phyloP scores from a whole-genome alignment of 2,888 invertebrate genomes.

The Sussaba pulchella region DNA sequence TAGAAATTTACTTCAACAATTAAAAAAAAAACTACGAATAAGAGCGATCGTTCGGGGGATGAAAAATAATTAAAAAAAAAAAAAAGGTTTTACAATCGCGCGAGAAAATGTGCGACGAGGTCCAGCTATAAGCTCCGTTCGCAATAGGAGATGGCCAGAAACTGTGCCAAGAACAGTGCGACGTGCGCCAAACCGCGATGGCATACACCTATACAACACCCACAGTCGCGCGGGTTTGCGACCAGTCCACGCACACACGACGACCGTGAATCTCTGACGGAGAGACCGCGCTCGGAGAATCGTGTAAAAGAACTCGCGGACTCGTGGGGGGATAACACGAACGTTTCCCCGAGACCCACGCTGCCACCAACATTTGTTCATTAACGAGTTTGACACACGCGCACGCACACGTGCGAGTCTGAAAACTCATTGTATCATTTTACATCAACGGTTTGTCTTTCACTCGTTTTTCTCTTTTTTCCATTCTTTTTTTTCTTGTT shows the following conservation, averaged over 20 bases:
- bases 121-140: slow-evolving; percentile 76
- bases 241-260: slow-evolving; percentile 38
- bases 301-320: slow-evolving; percentile 24
- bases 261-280: slow-evolving; percentile 19
- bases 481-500: not conserved
- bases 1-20: not conserved
- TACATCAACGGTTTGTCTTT: not conserved
- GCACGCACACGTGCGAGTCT: not conserved
- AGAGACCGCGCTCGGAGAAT: slow-evolving; percentile 22
- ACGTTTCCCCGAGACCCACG: slow-evolving; percentile 39
- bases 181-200: slow-evolving; percentile 71
- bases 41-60: not conserved
- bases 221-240: slow-evolving; percentile 45
- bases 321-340: not conserved
- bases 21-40: too few species aligned
- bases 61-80: not conserved
- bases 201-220: slow-evolving; percentile 72
- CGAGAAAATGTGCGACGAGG: slow-evolving; percentile 62
- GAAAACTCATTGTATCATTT: not conserved
- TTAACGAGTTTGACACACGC: slow-evolving; percentile 13
- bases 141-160: slow-evolving; percentile 82
- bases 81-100: slow-evolving; percentile 29
- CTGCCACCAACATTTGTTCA: not conserved
- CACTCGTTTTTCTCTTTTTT: not conserved
- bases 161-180: slow-evolving; percentile 83